phyloP scores from a whole-genome alignment of 2,113 vertebrate species.

The Eurypyga helias region DNA sequence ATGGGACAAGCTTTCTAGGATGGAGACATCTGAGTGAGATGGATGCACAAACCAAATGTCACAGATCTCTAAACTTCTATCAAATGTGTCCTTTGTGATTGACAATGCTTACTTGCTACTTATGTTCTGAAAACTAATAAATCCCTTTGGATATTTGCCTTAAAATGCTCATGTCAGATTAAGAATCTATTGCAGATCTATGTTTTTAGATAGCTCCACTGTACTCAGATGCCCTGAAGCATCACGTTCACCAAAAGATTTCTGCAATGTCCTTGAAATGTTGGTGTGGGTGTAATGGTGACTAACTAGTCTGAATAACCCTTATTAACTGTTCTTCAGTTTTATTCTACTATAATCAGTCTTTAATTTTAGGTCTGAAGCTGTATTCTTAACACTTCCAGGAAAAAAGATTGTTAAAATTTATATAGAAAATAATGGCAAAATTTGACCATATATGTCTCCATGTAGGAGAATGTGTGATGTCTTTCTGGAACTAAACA shows the following conservation, averaged over 20 bases:
- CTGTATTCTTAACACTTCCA: neutral
- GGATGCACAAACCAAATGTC: slow-evolving; percentile 53
- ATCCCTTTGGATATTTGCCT: neutral
- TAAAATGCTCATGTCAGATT: neutral
- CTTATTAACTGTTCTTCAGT: slow-evolving; percentile 16
- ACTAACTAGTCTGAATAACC: slow-evolving; percentile 34
- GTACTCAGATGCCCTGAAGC: accelerated
- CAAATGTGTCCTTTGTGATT: neutral
- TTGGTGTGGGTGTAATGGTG: slow-evolving; percentile 6
- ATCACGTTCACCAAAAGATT: neutral
- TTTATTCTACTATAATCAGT: neutral
- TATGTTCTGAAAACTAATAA: neutral
- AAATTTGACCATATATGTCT: neutral
- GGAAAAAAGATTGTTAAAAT: neutral
- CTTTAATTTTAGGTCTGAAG: slow-evolving; percentile 10
- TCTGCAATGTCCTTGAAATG: neutral
- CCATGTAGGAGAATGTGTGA: neutral
- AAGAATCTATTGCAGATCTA: neutral
- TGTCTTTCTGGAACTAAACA: neutral
- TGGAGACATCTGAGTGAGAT: neutral
- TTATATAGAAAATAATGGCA: neutral
- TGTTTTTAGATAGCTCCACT: neutral
- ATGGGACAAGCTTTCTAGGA: neutral
- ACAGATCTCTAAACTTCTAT: slow-evolving; percentile 47
- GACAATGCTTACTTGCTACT: neutral